These are phyloP conservation scores for Argyra leucocephala DNA, from an alignment of 2,888 invertebrate genomes.

Conservation along the genomic window DNA sequence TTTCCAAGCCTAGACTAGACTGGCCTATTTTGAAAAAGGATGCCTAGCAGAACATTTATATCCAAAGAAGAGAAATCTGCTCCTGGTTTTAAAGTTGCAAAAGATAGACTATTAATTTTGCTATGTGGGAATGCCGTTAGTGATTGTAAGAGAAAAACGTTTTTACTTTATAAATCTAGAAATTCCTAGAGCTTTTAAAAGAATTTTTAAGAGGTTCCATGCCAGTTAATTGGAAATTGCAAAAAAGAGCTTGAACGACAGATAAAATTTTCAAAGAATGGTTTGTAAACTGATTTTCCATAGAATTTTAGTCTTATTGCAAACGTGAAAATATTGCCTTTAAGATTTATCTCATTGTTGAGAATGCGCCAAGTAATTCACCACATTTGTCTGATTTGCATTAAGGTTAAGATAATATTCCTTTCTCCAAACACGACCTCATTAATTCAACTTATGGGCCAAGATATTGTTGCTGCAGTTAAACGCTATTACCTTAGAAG, in stretches of 20 bases:
- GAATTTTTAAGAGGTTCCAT: constrained; percentile 16
- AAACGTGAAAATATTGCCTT: background rate
- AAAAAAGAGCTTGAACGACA: constrained; percentile 12
- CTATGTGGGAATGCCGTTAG: constrained; percentile 30
- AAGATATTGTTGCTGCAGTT: constrained; percentile 23
- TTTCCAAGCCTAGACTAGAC: constrained; percentile 23
- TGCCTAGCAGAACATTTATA: constrained; percentile 30
- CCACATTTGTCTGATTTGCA: background rate
- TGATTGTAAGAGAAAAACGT: constrained; percentile 28
- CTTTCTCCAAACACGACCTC: constrained; percentile 28
- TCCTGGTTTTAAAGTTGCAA: constrained; percentile 26
- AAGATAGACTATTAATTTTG: constrained; percentile 29
- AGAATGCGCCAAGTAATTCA: background rate
- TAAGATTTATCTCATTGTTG: background rate
- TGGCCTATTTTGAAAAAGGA: constrained; percentile 27
- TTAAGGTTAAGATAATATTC: background rate
- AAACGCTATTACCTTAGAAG: constrained; percentile 23
- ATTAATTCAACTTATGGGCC: constrained; percentile 26
- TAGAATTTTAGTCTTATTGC: background rate
- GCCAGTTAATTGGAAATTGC: background rate
- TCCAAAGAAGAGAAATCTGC: constrained; percentile 28
- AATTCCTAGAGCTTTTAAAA: constrained; percentile 10
- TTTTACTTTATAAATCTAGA: constrained; percentile 28
- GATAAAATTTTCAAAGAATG: constrained; percentile 8
- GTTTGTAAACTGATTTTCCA: constrained; percentile 3